These are phyloP conservation scores for Drosophila nigromelanica DNA, from an alignment of 1,140 invertebrate genomes.

Conservation along the genomic window DNA sequence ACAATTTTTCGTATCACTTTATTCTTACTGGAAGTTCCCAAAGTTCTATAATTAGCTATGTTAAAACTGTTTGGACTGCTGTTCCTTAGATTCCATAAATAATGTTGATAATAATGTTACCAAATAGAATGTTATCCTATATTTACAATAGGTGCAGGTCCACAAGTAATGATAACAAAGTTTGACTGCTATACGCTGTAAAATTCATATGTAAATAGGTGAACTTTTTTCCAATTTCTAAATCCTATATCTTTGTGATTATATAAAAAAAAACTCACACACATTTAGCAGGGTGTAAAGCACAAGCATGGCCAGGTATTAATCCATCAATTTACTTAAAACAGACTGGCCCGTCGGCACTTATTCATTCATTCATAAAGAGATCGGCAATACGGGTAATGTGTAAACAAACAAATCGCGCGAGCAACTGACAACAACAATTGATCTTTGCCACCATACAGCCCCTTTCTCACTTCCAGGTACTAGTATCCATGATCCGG, in stretches of 20 bases:
- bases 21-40: too few relatives aligned
- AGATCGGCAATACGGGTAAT: slow-evolving; percentile 51
- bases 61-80: too few relatives aligned
- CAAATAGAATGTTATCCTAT: too few relatives aligned
- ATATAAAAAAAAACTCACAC: slow-evolving; percentile 2
- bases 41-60: too few relatives aligned
- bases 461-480: neutral
- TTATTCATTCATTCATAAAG: slow-evolving; percentile 81
- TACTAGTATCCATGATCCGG: slow-evolving; percentile 9
- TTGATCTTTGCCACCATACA: slow-evolving; percentile 64
- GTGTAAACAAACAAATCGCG: slow-evolving; percentile 75
- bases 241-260: neutral
- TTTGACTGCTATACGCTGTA: too few relatives aligned
- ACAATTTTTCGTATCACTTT: slow-evolving; percentile 1
- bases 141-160: too few relatives aligned
- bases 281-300: slow-evolving; percentile 25
- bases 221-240: too few relatives aligned
- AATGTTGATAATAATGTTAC: too few relatives aligned
- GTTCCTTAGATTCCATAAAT: too few relatives aligned
- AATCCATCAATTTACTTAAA: slow-evolving; percentile 62
- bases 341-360: slow-evolving; percentile 52
- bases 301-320: slow-evolving; percentile 29
- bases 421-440: slow-evolving; percentile 66
- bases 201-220: too few relatives aligned
- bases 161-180: neutral